These are phyloP conservation scores for Drosophila dives DNA, from an alignment of 2,888 invertebrate species.

Conservation along the genomic window DNA sequence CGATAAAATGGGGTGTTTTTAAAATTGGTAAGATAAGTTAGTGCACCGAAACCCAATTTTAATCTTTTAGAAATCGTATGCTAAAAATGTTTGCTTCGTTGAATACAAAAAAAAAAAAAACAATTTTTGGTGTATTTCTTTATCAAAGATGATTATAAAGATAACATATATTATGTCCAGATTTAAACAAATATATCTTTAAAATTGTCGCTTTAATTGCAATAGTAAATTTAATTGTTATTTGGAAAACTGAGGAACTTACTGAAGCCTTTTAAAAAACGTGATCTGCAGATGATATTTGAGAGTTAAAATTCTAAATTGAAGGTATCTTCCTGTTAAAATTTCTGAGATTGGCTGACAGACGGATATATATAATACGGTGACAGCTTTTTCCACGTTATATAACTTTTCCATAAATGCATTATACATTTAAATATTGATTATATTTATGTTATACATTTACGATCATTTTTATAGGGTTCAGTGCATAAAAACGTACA, in stretches of 20 bases:
- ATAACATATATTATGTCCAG: neutral
- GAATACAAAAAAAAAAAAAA: neutral
- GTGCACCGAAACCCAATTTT: neutral
- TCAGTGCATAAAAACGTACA: neutral
- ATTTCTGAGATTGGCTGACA: neutral
- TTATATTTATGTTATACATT: neutral
- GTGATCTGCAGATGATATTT: neutral
- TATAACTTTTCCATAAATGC: neutral
- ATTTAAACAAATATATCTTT: neutral
- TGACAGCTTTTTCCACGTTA: neutral
- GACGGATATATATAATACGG: neutral
- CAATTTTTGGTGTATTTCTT: neutral
- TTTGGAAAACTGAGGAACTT: neutral
- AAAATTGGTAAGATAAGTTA: neutral
- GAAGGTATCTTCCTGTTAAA: neutral
- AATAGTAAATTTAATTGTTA: neutral
- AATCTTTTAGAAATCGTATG: neutral
- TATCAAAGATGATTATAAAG: neutral
- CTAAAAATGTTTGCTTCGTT: neutral
- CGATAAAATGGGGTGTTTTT: neutral
- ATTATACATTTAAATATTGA: neutral
- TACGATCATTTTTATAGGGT: neutral
- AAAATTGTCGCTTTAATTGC: neutral
- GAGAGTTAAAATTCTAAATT: neutral
- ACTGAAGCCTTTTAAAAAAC: neutral